Conservation (phyloP, 2,113 vertebrate species). For the Pseudolaguvia tuberculata region DNA sequence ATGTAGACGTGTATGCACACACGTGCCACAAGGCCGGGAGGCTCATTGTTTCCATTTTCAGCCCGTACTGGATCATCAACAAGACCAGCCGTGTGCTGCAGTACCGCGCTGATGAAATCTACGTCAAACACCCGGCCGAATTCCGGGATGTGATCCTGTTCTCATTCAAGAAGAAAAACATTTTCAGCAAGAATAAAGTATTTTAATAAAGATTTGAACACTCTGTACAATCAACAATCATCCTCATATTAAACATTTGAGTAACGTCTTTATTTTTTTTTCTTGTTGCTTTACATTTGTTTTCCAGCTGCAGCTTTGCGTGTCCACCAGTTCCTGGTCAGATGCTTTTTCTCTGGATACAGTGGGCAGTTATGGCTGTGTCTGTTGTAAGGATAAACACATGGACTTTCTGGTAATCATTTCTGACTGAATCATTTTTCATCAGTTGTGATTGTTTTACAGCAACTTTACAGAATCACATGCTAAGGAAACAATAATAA, state of each 20-base stretch:
- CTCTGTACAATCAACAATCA: too few species aligned
- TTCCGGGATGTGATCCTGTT: constrained; percentile 85
- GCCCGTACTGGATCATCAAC: constrained; percentile 97
- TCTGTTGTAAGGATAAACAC: constrained; percentile 78
- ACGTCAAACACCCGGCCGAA: constrained; percentile 87
- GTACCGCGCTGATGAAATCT: constrained; percentile 82
- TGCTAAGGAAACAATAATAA: too few species aligned
- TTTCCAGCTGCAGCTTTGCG: constrained; percentile 82
- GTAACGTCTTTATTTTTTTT: background rate
- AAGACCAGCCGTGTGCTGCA: constrained; percentile 89
- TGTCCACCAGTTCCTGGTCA: constrained; percentile 91
- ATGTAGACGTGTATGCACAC: constrained; percentile 77
- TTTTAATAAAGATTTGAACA: too few species aligned
- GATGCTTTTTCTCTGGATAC: constrained; percentile 89
- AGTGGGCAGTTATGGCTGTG: constrained; percentile 92
- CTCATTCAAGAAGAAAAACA: constrained; percentile 89
- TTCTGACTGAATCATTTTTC: background rate
- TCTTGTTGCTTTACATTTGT: background rate
- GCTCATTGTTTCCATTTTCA: constrained; percentile 79
- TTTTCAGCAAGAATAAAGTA: constrained; percentile 96
- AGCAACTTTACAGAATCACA: too few species aligned
- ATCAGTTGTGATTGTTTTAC: too few species aligned
- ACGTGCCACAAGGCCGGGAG: constrained; percentile 55
- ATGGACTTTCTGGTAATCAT: constrained; percentile 85
- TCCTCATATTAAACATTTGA: too few species aligned